phyloP scores from a whole-genome alignment of 2,797 vertebrate genomes.

The Pachyuromys duprasi region DNA sequence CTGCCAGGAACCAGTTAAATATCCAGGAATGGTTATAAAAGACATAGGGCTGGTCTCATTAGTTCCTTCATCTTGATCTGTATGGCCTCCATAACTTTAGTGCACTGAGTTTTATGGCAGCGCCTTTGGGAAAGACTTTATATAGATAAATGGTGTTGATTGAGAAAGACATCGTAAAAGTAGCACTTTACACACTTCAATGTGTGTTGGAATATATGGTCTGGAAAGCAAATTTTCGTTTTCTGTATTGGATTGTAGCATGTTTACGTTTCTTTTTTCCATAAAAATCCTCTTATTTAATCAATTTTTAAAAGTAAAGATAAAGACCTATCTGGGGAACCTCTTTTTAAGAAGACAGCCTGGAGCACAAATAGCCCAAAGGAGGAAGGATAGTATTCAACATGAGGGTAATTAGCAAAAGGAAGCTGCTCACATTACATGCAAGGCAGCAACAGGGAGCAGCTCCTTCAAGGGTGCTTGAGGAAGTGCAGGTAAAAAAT shows the following conservation, averaged over 20 bases:
- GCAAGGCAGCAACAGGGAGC: not conserved
- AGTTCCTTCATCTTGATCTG: not conserved
- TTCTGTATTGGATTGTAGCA: not conserved
- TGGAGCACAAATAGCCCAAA: not conserved
- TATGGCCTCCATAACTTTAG: not conserved
- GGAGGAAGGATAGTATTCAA: slow-evolving; percentile 20
- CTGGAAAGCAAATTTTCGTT: slow-evolving; percentile 41
- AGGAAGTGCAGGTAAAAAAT: not conserved
- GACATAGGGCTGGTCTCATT: not conserved
- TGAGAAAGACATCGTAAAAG: not conserved
- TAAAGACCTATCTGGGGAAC: not conserved
- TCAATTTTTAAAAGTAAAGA: slow-evolving; percentile 46
- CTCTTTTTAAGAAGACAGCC: too few species aligned
- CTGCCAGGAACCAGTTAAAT: not conserved
- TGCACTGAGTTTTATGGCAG: not conserved
- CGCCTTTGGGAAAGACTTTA: slow-evolving; percentile 17
- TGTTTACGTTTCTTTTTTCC: not conserved
- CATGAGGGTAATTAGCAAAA: slow-evolving; percentile 50
- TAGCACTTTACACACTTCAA: slow-evolving; percentile 24
- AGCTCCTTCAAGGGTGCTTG: not conserved
- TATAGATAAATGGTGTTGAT: not conserved
- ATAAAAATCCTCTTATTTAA: slow-evolving; percentile 70
- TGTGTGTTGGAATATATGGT: not conserved
- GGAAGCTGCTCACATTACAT: not conserved
- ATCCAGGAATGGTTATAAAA: not conserved